Base-by-base conservation (phyloP, 2,888 invertebrate genomes). In the Perithous albicinctus region DNA sequence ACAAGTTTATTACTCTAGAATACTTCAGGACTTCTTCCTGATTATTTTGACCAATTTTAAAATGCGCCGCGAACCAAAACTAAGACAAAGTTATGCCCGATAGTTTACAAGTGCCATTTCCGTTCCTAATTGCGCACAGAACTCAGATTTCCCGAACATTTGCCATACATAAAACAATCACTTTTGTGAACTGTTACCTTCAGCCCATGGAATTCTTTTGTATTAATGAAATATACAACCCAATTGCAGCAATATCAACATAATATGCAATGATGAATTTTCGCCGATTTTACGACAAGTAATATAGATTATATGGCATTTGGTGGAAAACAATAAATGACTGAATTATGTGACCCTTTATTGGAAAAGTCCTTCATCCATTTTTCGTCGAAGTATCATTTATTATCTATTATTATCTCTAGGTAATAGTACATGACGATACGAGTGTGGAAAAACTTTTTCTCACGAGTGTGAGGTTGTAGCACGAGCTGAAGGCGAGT, bases 271-370 rank as follows among this genome's bases (percentile, higher is more conserved):
- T 64, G 63, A 56, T 51, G 38, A 54, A 63, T 51, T 75, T 54
- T 70, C 63, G 80, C 54, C 63, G 70, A 70, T 70, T 75, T 75
- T 70, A 29, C 56, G 64, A 70, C 75, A 41, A 46, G 63, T 56
- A 51, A 70, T 56, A 72, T 64, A 43, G 32, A 78, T 78, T 72
- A 72, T 72, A 72, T 77, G 63, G 43, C 78, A 72, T 73, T 61
- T 64, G 66, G 41, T 73, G 67, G 20, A 67, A 56, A 77, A 76
- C 61, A 77, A 78, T 66, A 78, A 78, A 78, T 59, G 64, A 78
- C 64, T 59, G 78, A 78, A 64, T 72, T 64, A 59, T 78, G 73
- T 67, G 59, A 78, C 32, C 29, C 48, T 35, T 5, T 10, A 67
- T 59, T 12, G 8, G 7, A 26, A 43, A 46, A 12, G 26, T 56